A percentile compares a stretch with the other conserved stretches of the same genome.
Evolutionary conservation across 37 sponge, comb jelly and placozoan genomes (phyloP).

Genomic region (Petrosia ficiformis): DNA sequence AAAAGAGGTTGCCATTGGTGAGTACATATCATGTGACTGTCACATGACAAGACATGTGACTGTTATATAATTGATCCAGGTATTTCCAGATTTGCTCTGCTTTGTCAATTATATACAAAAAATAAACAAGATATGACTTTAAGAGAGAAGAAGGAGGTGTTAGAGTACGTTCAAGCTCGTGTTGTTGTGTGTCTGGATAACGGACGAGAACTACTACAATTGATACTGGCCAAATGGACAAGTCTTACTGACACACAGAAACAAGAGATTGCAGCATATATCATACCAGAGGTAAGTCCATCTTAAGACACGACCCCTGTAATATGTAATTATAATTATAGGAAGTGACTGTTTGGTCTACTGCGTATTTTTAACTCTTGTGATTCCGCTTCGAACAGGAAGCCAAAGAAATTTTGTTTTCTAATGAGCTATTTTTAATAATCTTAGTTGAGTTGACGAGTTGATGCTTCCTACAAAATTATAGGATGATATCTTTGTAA

Average conservation of each 20-base stretch:
- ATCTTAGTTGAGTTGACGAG: too few species aligned
- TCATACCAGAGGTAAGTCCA: slow-evolving; percentile 49
- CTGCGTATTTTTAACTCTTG: too few species aligned
- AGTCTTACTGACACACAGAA: slow-evolving; percentile 40
- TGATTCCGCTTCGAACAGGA: neutral
- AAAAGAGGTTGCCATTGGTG: slow-evolving; percentile 55
- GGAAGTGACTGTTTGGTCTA: too few species aligned
- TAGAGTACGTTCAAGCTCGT: slow-evolving; percentile 49
- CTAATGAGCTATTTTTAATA: too few species aligned
- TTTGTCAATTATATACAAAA: slow-evolving; percentile 53
- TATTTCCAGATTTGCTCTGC: slow-evolving; percentile 43
- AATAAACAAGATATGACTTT: slow-evolving; percentile 62
- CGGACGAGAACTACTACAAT: slow-evolving; percentile 31
- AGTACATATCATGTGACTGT: slow-evolving; percentile 18
- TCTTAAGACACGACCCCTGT: neutral
- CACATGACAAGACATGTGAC: neutral
- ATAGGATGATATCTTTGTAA: too few species aligned
- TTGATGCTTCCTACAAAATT: too few species aligned
- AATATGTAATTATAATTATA: neutral
- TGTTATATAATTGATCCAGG: slow-evolving; percentile 13
- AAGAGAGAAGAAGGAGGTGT: slow-evolving; percentile 45
- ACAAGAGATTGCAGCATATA: slow-evolving; percentile 35
- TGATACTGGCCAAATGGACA: slow-evolving; percentile 33
- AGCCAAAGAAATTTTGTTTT: too few species aligned
- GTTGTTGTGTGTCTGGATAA: slow-evolving; percentile 52